A percentile compares a stretch with the other conserved stretches of the same genome.
These are phyloP conservation scores for Sebastolobus altivelis DNA, from an alignment of 2,797 vertebrate genomes.

Conservation along the genomic window DNA sequence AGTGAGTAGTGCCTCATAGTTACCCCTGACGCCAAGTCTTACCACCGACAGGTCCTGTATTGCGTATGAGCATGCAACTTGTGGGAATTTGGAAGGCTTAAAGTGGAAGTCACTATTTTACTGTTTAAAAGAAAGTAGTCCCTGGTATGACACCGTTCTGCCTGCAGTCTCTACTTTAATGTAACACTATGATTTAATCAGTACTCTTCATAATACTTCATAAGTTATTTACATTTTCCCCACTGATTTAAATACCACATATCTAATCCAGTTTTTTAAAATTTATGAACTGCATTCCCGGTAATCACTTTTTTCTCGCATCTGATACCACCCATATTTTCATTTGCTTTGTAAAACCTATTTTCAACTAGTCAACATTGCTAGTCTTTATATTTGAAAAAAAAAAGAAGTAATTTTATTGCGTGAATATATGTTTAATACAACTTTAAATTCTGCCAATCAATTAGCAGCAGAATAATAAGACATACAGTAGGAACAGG, in stretches of 20 bases:
- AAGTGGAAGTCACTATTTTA: neutral
- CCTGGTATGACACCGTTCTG: neutral
- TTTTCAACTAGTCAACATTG: neutral
- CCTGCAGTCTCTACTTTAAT: neutral
- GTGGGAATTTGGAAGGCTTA: neutral
- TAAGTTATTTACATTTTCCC: neutral
- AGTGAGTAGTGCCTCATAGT: constrained; percentile 32
- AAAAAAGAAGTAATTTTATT: neutral
- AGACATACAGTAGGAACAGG: neutral
- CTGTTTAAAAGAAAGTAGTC: neutral
- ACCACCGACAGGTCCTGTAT: constrained; percentile 6
- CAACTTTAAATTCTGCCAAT: neutral
- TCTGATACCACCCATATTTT: neutral
- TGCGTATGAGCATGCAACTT: constrained; percentile 7
- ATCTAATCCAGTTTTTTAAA: neutral
- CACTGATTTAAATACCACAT: neutral
- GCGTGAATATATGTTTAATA: neutral
- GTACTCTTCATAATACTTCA: neutral
- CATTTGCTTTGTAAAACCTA: neutral
- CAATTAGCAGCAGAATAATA: neutral
- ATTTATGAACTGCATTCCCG: neutral
- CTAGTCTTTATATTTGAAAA: neutral
- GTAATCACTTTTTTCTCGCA: neutral
- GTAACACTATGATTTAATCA: neutral
- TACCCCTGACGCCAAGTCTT: constrained; percentile 19